Conservation (phyloP, 2,888 invertebrate species). For the Aplocera efformata region DNA sequence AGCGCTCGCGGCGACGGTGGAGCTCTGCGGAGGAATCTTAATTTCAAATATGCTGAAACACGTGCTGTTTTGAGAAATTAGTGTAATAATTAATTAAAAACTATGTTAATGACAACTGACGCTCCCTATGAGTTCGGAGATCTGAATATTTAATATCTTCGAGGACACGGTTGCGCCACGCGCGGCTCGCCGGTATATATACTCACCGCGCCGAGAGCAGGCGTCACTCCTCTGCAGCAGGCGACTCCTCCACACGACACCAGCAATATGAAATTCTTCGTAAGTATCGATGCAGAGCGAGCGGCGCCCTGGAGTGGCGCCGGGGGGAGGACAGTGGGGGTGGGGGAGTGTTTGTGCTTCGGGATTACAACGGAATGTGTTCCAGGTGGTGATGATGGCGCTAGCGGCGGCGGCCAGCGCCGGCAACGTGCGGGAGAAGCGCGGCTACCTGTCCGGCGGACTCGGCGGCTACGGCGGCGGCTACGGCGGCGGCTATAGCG, state of each 20-base stretch:
- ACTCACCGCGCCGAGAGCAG: slow-evolving; percentile 3
- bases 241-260: slow-evolving; percentile 3
- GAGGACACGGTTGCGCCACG: slow-evolving; percentile 15
- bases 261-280: slow-evolving; percentile 24
- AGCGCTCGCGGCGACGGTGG: too few relatives aligned
- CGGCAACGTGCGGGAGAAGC: slow-evolving; percentile 33
- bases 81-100: too few relatives aligned
- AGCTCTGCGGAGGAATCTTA: too few relatives aligned
- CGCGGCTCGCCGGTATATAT: slow-evolving; percentile 9
- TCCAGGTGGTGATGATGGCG: slow-evolving; percentile 25
- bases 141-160: neutral
- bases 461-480: slow-evolving; percentile 18
- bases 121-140: too few relatives aligned
- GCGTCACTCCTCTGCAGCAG: slow-evolving; percentile 11
- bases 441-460: slow-evolving; percentile 29
- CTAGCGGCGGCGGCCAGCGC: slow-evolving; percentile 27
- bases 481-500: slow-evolving; percentile 12
- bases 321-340: neutral
- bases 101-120: too few relatives aligned
- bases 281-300: slow-evolving; percentile 4
- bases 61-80: too few relatives aligned
- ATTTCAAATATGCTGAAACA: too few relatives aligned
- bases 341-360: too few relatives aligned
- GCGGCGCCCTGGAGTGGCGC: neutral
- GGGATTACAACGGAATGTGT: slow-evolving; percentile 14